Evolutionary conservation across 2,797 vertebrate species (phyloP).

Genomic region (Labeo calbasu): DNA sequence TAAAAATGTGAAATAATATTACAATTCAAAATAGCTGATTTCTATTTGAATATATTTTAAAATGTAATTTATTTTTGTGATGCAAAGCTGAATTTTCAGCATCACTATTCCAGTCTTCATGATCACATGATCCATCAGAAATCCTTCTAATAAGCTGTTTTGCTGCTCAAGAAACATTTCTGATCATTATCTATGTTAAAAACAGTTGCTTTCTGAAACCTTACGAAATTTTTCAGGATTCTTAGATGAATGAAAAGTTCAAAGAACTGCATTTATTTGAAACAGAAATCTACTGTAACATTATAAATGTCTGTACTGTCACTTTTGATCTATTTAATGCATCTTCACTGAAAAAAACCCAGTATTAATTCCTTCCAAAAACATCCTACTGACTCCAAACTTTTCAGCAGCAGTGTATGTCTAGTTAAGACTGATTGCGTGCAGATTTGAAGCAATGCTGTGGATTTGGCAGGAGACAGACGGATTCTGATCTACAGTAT

Average conservation of each 20-base stretch:
- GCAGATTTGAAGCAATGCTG: background rate
- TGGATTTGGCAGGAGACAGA: background rate
- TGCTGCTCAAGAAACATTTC: background rate
- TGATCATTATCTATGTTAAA: background rate
- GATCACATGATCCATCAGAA: background rate
- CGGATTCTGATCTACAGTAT: background rate
- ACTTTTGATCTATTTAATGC: background rate
- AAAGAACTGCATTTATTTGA: background rate
- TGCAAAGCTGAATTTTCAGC: background rate
- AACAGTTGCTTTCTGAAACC: background rate
- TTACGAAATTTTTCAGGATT: background rate
- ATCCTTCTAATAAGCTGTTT: background rate
- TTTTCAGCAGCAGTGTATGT: too few species aligned
- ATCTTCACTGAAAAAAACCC: background rate
- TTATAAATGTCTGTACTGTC: background rate
- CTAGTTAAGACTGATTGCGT: background rate
- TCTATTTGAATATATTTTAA: background rate
- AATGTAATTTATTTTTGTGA: background rate
- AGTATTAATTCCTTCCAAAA: background rate
- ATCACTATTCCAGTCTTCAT: background rate
- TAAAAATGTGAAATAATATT: background rate
- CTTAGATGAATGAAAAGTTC: background rate
- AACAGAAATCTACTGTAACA: background rate
- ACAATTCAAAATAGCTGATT: background rate
- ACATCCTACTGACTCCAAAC: background rate